Percentiles rank a stretch among this genome's conserved stretches.
These are phyloP conservation scores for Drosophila niveifrons DNA, from an alignment of 2,888 invertebrate genomes.

Conservation along the genomic window DNA sequence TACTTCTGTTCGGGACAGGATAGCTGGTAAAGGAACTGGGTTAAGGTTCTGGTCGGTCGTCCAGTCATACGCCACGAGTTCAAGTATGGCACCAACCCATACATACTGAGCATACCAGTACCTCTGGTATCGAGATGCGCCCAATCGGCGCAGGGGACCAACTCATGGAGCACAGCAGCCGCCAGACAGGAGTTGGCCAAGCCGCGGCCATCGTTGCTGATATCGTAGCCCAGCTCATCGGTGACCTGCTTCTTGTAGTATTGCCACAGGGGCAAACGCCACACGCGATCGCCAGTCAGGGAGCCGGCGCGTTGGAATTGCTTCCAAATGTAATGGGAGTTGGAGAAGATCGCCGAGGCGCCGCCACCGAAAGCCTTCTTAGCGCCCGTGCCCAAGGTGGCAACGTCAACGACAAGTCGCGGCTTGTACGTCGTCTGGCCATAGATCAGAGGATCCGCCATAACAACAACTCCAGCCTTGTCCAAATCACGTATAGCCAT, in stretches of 20 bases:
- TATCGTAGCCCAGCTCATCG: conserved; percentile 86
- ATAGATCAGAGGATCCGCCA: conserved; percentile 93
- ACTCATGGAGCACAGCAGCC: conserved; percentile 89
- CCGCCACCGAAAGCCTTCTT: conserved; percentile 87
- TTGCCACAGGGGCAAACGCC: conserved; percentile 88
- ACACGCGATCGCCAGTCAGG: conserved; percentile 88
- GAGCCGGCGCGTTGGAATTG: conserved; percentile 86
- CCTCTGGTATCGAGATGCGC: conserved; percentile 91
- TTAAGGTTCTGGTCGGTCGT: conserved; percentile 88
- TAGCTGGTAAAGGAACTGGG: conserved; percentile 86
- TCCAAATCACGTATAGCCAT: conserved; percentile 87
- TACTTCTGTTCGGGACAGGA: conserved; percentile 82
- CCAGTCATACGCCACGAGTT: conserved; percentile 87
- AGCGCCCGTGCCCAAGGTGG: conserved; percentile 86
- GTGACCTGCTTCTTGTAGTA: conserved; percentile 82
- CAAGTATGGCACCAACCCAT: conserved; percentile 88
- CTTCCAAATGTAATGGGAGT: conserved; percentile 86
- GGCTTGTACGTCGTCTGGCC: conserved; percentile 89
- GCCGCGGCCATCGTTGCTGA: conserved; percentile 87
- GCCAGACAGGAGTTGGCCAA: conserved; percentile 89
- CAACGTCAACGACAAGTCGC: conserved; percentile 87
- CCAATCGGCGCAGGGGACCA: conserved; percentile 89
- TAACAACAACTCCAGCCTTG: conserved; percentile 91
- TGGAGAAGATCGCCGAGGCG: conserved; percentile 87
- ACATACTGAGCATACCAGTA: conserved; percentile 88